phyloP scores from a whole-genome alignment of 2,797 vertebrate genomes.

The Falco rusticolus region DNA sequence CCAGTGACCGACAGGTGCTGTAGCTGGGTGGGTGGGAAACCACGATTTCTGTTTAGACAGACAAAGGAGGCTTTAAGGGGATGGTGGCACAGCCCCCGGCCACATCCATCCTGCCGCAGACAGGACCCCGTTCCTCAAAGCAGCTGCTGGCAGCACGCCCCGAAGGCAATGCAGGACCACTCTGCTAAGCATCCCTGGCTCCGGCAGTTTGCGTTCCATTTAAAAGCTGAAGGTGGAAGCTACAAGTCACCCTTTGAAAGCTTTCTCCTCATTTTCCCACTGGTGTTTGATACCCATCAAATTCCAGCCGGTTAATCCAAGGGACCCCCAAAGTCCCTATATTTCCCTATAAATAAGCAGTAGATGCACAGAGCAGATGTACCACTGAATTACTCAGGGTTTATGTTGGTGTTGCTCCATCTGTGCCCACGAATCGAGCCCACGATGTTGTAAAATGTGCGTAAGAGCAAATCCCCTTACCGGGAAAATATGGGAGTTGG shows the following conservation, averaged over 20 bases:
- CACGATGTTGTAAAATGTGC: neutral
- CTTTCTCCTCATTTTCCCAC: neutral
- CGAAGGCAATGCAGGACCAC: rapidly evolving
- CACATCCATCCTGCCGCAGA: neutral
- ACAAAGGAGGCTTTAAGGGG: too few species aligned
- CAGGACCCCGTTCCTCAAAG: neutral
- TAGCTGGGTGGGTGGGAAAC: neutral
- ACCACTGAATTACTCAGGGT: neutral
- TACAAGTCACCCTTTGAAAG: neutral
- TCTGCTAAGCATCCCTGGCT: neutral
- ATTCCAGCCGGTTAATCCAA: neutral
- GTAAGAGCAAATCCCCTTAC: neutral
- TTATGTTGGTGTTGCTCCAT: neutral
- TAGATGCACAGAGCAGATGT: neutral
- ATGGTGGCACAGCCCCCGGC: neutral
- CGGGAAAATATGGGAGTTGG: neutral
- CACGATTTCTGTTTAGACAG: neutral
- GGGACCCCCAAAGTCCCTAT: neutral
- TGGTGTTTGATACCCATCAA: neutral
- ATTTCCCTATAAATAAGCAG: rapidly evolving
- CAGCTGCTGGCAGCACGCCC: neutral
- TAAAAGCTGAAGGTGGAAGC: neutral
- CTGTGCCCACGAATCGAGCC: neutral
- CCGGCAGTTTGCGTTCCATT: neutral
- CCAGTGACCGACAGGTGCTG: rapidly evolving